phyloP scores from a whole-genome alignment of 2,888 invertebrate genomes.

The Schizotus pectinicornis region DNA sequence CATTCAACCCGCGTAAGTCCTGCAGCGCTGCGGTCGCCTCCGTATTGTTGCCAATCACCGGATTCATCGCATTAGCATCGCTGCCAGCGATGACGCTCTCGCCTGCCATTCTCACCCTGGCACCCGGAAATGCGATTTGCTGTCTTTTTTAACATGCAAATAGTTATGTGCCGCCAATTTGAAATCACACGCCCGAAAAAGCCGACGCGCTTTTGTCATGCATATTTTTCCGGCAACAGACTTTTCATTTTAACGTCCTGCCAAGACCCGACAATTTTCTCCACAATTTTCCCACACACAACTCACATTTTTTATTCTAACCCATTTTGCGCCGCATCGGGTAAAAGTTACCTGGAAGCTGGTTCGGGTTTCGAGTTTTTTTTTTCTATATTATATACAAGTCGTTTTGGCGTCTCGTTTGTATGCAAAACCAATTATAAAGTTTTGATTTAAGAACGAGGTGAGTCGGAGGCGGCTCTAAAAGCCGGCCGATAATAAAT shows the following conservation, averaged over 20 bases:
- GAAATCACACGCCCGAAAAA: too few relatives aligned
- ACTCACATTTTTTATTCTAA: too few relatives aligned
- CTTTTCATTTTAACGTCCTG: too few relatives aligned
- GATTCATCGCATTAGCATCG: conserved; percentile 39
- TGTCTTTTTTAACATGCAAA: conserved; percentile 26
- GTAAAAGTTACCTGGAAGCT: too few relatives aligned
- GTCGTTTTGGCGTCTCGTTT: conserved; percentile 10
- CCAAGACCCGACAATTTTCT: too few relatives aligned
- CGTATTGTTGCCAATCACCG: conserved; percentile 41
- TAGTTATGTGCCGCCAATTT: conserved; percentile 11
- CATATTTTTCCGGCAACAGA: too few relatives aligned
- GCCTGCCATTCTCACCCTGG: conserved; percentile 14
- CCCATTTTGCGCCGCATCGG: too few relatives aligned
- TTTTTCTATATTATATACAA: not conserved
- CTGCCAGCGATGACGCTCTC: conserved; percentile 29
- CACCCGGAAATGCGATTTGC: conserved; percentile 26
- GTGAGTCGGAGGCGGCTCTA: conserved; percentile 39
- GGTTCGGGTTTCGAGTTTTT: not conserved
- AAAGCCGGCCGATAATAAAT: conserved; percentile 39
- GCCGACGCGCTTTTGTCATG: too few relatives aligned
- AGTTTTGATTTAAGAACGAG: conserved; percentile 33
- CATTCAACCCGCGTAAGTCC: conserved; percentile 36
- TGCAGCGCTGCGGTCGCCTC: conserved; percentile 34
- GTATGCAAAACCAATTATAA: conserved; percentile 27
- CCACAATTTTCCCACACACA: too few relatives aligned